Conservation (phyloP, 1,140 invertebrate species). For the Pseudachorutes palmiensis region DNA sequence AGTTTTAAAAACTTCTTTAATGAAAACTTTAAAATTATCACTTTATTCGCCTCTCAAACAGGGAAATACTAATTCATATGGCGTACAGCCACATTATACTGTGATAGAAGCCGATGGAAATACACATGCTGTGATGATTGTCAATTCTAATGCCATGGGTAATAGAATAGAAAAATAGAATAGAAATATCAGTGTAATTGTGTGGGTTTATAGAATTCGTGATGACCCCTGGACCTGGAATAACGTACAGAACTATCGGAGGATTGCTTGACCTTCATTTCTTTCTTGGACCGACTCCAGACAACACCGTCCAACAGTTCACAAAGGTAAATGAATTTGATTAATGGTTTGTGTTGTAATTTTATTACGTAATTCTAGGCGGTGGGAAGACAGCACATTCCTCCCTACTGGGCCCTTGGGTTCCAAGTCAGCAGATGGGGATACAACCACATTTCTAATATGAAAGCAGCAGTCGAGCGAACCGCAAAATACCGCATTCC, state of each 20-base stretch:
- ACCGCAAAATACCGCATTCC: conserved; percentile 36
- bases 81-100: conserved; percentile 49
- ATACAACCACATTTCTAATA: conserved; percentile 43
- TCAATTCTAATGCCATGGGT: conserved; percentile 32
- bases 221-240: conserved; percentile 38
- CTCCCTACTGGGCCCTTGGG: conserved; percentile 46
- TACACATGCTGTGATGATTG: conserved; percentile 24
- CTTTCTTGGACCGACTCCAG: conserved; percentile 46
- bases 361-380: too few relatives aligned
- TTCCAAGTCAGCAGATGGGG: conserved; percentile 43
- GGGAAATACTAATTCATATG: conserved; percentile 20
- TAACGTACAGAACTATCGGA: conserved; percentile 40
- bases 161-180: background rate
- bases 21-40: too few relatives aligned
- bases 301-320: conserved; percentile 48
- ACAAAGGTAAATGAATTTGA: too few relatives aligned
- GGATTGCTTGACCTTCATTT: conserved; percentile 46
- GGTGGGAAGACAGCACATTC: conserved; percentile 46
- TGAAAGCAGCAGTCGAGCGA: conserved; percentile 41
- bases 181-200: background rate
- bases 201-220: conserved; percentile 15
- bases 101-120: conserved; percentile 44
- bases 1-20: too few relatives aligned
- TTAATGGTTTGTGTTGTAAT: too few relatives aligned
- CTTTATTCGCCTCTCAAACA: background rate